Evolutionary conservation across 2,797 vertebrate genomes (phyloP).

Genomic region (Aplochiton taeniatus): DNA sequence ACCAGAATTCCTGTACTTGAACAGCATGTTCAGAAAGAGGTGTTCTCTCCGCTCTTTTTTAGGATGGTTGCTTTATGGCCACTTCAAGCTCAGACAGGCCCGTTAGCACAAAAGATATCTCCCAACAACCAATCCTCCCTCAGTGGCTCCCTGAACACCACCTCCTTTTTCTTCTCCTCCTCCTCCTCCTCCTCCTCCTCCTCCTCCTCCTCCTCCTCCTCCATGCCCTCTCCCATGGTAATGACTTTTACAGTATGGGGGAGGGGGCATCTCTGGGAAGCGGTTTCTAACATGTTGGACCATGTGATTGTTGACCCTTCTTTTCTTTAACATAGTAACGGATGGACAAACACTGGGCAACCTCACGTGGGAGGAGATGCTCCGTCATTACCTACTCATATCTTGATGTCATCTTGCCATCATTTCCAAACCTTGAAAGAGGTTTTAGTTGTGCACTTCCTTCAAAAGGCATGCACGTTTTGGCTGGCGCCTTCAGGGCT

Average conservation of each 20-base stretch:
- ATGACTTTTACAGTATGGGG: constrained; percentile 35
- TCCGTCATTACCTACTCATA: too few species aligned
- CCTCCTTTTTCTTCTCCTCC: background rate
- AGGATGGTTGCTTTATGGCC: constrained; percentile 30
- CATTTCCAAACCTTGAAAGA: too few species aligned
- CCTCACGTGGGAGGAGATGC: too few species aligned
- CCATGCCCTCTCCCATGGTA: constrained; percentile 20
- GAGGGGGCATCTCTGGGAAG: constrained; percentile 26
- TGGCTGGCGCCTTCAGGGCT: too few species aligned
- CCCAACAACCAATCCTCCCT: constrained; percentile 21
- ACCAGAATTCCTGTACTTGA: background rate
- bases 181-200: constrained; percentile 15
- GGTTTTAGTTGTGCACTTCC: too few species aligned
- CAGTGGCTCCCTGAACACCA: constrained; percentile 23
- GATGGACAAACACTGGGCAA: too few species aligned
- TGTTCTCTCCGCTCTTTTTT: constrained; percentile 39
- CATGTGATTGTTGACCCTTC: constrained; percentile 56
- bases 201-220: constrained; percentile 9
- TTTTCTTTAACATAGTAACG: constrained; percentile 44
- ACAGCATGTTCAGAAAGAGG: background rate
- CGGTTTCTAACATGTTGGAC: constrained; percentile 70
- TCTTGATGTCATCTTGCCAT: too few species aligned
- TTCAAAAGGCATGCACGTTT: too few species aligned
- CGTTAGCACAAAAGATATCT: constrained; percentile 39
- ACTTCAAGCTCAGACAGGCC: constrained; percentile 67